Percentiles rank a stretch among this genome's conserved stretches.
Conservation (phyloP, 2,797 vertebrate genomes). For the Rhinatrema bivittatum region DNA sequence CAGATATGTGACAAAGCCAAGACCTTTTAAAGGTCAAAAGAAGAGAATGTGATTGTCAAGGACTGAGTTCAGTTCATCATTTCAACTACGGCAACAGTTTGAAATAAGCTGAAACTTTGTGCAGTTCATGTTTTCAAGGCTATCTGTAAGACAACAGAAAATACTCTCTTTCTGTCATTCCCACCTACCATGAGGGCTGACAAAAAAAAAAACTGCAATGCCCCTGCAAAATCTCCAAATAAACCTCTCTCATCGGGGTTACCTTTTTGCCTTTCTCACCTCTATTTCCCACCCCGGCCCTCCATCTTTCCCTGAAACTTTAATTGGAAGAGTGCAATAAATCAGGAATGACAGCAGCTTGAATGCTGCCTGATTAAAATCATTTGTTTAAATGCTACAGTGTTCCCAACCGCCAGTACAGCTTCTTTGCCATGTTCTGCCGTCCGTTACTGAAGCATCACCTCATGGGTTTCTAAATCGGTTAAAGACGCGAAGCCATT, state of each 20-base stretch:
- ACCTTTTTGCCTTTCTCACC: slow-evolving; percentile 26
- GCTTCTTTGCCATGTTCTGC: slow-evolving; percentile 34
- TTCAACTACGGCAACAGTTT: too few relatives aligned
- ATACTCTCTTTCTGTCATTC: too few relatives aligned
- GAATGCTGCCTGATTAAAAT: slow-evolving; percentile 58
- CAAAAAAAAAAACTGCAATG: too few relatives aligned
- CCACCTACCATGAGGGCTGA: too few relatives aligned
- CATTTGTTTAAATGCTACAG: slow-evolving; percentile 63
- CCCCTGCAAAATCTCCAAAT: too few relatives aligned
- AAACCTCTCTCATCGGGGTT: background rate
- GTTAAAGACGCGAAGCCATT: slow-evolving; percentile 30
- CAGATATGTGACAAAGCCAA: too few relatives aligned
- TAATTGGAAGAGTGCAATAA: slow-evolving; percentile 55
- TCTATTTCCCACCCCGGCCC: slow-evolving; percentile 41
- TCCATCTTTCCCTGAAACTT: slow-evolving; percentile 30
- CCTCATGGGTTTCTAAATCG: slow-evolving; percentile 36
- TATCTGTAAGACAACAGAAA: too few relatives aligned
- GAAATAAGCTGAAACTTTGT: too few relatives aligned
- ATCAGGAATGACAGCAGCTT: slow-evolving; percentile 60
- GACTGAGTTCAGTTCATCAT: too few relatives aligned
- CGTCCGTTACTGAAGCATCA: slow-evolving; percentile 29
- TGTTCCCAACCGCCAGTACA: slow-evolving; percentile 41
- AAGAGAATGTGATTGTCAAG: too few relatives aligned
- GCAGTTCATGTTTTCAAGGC: too few relatives aligned
- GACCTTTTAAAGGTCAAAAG: too few relatives aligned